Base-by-base conservation (phyloP, 1,140 invertebrate genomes). In the Drosophila persimilis region DNA sequence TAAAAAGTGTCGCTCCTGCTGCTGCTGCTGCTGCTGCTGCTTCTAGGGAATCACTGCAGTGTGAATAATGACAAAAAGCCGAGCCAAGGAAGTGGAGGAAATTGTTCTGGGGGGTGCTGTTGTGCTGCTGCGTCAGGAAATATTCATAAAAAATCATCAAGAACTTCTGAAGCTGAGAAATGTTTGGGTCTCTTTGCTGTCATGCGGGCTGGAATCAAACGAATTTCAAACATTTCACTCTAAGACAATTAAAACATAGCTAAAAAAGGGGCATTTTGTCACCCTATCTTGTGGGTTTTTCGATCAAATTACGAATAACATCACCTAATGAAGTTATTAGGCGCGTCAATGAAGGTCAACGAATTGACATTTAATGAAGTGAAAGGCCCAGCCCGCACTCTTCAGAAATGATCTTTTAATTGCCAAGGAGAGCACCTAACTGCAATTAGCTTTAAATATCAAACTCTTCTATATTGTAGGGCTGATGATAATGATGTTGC, bases 331-430 rank as follows among this genome's bases (percentile, higher is more conserved):
- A 86, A 88, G 78, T 78, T 86, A 79, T 86, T 86, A 88, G 43
- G 35, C 66, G 43, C 75, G 66, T 88, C 83, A 83, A 88, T 86
- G 83, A 76, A 86, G 78, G 75, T 88, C 83, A 86, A 78, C 78
- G 77, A 86, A 86, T 86, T 81, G 83, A 86, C 78, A 84, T 84
- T 84, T 84, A 84, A 84, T 84, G 76, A 84, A 84, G 80, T 76
- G 70, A 75, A 15, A 62, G 24, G 52, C 73, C 29, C 24, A 26
- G 24, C 81, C 81, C 81, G 81, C 77, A 86, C 73, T 51, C 45
- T 48, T 24, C 20, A 39, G 51, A 75, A 86, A 86, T 81, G 81
- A 88, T 81, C 61, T 78, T 86, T 86, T 86, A 86, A 86, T 86
- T 86, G 70, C 48, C n/a, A 15, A 22, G n/a, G 29, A 51, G n/a